phyloP scores from a whole-genome alignment of 2,888 invertebrate species.

The Sialis fuliginosa region DNA sequence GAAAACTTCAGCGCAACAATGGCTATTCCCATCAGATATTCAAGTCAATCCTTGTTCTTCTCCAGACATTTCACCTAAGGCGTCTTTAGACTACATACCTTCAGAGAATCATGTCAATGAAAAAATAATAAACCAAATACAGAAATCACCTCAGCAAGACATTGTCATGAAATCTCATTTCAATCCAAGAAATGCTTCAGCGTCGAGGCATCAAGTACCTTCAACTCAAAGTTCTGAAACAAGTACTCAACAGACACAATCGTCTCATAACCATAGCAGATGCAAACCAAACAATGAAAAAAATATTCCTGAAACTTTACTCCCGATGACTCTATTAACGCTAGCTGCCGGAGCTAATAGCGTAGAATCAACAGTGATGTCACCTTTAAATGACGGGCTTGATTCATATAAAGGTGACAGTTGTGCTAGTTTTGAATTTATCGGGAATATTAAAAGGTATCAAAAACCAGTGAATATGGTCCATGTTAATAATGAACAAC shows the following conservation, averaged over 20 bases:
- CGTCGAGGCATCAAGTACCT: constrained; percentile 11
- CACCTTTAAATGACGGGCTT: constrained; percentile 39
- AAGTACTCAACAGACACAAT: constrained; percentile 6
- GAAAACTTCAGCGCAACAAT: constrained; percentile 30
- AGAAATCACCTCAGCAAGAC: constrained; percentile 6
- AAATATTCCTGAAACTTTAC: constrained; percentile 15
- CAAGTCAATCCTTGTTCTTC: constrained; percentile 30
- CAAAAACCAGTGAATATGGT: constrained; percentile 19
- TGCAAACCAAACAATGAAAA: constrained; percentile 7
- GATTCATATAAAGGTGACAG: constrained; percentile 44
- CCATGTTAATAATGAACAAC: constrained; percentile 17
- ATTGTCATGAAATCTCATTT: constrained; percentile 9
- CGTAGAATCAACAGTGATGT: constrained; percentile 27
- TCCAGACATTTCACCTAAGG: constrained; percentile 26
- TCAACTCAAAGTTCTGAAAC: neutral
- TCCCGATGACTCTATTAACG: constrained; percentile 38
- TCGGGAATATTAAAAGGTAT: constrained; percentile 26
- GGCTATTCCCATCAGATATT: constrained; percentile 43
- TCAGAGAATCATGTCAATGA: constrained; percentile 25
- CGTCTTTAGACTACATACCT: constrained; percentile 30
- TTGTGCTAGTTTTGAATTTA: constrained; percentile 44
- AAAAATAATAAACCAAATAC: constrained; percentile 9
- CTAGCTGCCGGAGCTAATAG: constrained; percentile 27
- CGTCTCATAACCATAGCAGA: constrained; percentile 6
- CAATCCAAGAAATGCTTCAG: constrained; percentile 16